Conservation (phyloP, 2,797 vertebrate genomes). For the Perodicticus potto region DNA sequence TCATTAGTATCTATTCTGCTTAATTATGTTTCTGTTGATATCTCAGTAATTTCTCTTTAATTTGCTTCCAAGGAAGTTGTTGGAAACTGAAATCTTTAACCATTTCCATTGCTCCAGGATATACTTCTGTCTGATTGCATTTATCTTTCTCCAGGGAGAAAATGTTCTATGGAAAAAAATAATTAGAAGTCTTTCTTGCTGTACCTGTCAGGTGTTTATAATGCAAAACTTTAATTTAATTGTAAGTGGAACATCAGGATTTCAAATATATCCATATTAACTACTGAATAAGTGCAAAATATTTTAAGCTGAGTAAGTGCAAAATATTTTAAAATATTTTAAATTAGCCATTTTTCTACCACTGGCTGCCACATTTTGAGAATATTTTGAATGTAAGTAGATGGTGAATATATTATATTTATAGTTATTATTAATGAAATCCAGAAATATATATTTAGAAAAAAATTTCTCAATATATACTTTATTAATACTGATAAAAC, state of each 20-base stretch:
- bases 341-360: not conserved
- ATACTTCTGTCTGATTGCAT: not conserved
- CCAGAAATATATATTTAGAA: not conserved
- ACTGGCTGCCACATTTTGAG: not conserved
- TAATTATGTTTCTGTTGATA: conserved; percentile 69
- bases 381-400: not conserved
- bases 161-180: not conserved
- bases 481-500: not conserved
- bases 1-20: conserved; percentile 65
- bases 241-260: conserved; percentile 4
- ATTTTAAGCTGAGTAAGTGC: not conserved
- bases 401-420: not conserved
- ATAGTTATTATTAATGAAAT: not conserved
- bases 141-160: conserved; percentile 27
- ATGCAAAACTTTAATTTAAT: conserved; percentile 28
- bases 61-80: conserved; percentile 51
- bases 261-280: not conserved
- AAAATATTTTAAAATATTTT: not conserved
- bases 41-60: conserved; percentile 68
- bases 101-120: not conserved
- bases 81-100: conserved; percentile 53
- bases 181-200: not conserved
- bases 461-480: not conserved
- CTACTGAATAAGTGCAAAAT: not conserved
- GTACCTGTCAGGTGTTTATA: not conserved